Evolutionary conservation across 1,140 invertebrate genomes (phyloP).

Genomic region (Macrobrachium nipponense): DNA sequence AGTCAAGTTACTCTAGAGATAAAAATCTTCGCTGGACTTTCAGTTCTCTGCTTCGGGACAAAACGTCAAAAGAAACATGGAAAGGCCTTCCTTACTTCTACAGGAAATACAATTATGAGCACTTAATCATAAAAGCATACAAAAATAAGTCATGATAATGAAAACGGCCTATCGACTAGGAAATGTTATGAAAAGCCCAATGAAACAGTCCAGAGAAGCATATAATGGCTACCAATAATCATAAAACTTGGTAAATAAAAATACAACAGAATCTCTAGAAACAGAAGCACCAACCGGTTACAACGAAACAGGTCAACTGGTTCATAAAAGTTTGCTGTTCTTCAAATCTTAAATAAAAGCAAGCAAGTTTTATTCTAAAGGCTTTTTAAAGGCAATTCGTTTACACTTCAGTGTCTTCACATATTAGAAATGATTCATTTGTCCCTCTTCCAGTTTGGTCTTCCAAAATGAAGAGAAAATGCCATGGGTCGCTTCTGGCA

Average conservation of each 20-base stretch:
- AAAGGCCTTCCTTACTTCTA: slow-evolving; percentile 12
- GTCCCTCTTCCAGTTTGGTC: too few relatives aligned
- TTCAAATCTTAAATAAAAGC: too few relatives aligned
- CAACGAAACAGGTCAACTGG: slow-evolving; percentile 48
- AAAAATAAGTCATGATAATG: slow-evolving; percentile 49
- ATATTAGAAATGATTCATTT: too few relatives aligned
- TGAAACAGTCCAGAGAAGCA: slow-evolving; percentile 56
- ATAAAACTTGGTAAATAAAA: slow-evolving; percentile 41
- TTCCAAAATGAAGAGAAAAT: too few relatives aligned
- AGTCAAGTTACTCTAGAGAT: too few relatives aligned
- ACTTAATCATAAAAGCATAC: slow-evolving; percentile 21
- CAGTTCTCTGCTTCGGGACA: slow-evolving; percentile 11
- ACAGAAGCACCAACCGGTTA: slow-evolving; percentile 50
- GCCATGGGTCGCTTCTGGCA: too few relatives aligned
- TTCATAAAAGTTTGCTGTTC: background rate
- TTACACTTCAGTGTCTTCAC: too few relatives aligned
- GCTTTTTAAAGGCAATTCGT: too few relatives aligned
- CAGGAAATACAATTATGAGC: too few relatives aligned
- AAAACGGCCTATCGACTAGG: slow-evolving; percentile 7
- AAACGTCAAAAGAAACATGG: slow-evolving; percentile 25
- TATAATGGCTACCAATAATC: slow-evolving; percentile 28
- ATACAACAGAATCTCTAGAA: slow-evolving; percentile 43
- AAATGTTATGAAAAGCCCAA: background rate
- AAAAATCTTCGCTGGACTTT: slow-evolving; percentile 48
- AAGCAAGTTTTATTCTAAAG: too few relatives aligned